Conservation (phyloP, 2,113 vertebrate species). For the Pimephales promelas region DNA sequence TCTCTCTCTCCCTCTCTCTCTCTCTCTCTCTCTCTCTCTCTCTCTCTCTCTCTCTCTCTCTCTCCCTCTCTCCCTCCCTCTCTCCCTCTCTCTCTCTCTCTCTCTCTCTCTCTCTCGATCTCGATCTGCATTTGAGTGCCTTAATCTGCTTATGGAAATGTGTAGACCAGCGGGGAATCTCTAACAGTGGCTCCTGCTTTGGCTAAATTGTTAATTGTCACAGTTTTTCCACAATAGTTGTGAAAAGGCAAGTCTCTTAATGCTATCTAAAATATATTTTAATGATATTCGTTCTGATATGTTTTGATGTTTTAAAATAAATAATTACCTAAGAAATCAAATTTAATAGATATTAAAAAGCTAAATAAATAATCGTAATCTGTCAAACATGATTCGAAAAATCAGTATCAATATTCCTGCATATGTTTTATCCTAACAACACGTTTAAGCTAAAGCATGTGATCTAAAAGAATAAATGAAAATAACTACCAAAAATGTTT, state of each 20-base stretch:
- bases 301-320: background rate
- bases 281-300: background rate
- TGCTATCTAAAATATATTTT: slow-evolving; percentile 65
- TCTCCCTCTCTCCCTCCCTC: too few relatives aligned
- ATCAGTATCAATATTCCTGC: background rate
- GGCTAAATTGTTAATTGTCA: slow-evolving; percentile 95
- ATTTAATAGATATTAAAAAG: background rate
- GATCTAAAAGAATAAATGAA: background rate
- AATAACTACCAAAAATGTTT: background rate
- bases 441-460: background rate
- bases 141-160: slow-evolving; percentile 99
- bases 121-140: slow-evolving; percentile 96
- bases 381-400: background rate
- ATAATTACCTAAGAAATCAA: too few relatives aligned
- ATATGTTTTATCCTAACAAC: background rate
- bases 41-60: slow-evolving; percentile 56
- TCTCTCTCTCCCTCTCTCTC: slow-evolving; percentile 49
- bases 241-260: background rate
- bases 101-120: slow-evolving; percentile 79
- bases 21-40: slow-evolving; percentile 68
- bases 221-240: slow-evolving; percentile 86
- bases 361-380: too few relatives aligned
- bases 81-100: slow-evolving; percentile 61
- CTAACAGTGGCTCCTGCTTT: slow-evolving; percentile 91
- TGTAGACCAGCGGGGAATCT: slow-evolving; percentile 91